Evolutionary conservation across 2,888 invertebrate genomes (phyloP).

Genomic region (Trissoscelio sp.): DNA sequence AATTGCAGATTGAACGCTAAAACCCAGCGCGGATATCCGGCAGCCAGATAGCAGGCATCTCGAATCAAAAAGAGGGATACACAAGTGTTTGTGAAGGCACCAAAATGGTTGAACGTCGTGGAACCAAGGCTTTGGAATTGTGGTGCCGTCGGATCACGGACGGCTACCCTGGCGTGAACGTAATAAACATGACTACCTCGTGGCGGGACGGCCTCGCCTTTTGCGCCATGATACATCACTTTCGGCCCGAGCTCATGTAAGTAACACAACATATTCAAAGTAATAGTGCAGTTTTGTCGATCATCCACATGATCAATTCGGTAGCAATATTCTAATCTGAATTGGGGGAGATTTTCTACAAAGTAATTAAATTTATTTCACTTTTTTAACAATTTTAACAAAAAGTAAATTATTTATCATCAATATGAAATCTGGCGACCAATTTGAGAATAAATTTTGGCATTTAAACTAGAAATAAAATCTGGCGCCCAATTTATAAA

Average conservation of each 20-base stretch:
- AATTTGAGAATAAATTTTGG: too few relatives aligned
- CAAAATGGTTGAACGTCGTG: slow-evolving; percentile 91
- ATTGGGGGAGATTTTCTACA: too few relatives aligned
- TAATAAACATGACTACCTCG: slow-evolving; percentile 97
- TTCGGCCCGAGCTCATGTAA: slow-evolving; percentile 98
- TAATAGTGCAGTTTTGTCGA: slow-evolving; percentile 14
- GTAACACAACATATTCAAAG: slow-evolving; percentile 78
- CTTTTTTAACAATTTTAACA: too few relatives aligned
- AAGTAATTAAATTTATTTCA: too few relatives aligned
- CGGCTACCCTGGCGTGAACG: slow-evolving; percentile 94
- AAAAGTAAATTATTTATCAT: too few relatives aligned
- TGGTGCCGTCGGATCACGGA: slow-evolving; percentile 96
- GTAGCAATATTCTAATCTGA: too few relatives aligned
- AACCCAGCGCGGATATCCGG: slow-evolving; percentile 63
- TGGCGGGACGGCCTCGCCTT: slow-evolving; percentile 98
- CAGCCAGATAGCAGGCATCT: slow-evolving; percentile 48
- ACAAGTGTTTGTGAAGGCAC: slow-evolving; percentile 27
- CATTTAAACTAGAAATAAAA: too few relatives aligned
- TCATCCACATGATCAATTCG: slow-evolving; percentile 42
- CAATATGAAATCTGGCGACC: too few relatives aligned
- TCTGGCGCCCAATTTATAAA: too few relatives aligned
- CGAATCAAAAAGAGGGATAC: slow-evolving; percentile 28
- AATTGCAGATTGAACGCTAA: slow-evolving; percentile 68
- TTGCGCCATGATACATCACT: slow-evolving; percentile 98
- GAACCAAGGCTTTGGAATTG: slow-evolving; percentile 94